Evolutionary conservation across 2,113 vertebrate genomes (phyloP).

Genomic region (Ia io): DNA sequence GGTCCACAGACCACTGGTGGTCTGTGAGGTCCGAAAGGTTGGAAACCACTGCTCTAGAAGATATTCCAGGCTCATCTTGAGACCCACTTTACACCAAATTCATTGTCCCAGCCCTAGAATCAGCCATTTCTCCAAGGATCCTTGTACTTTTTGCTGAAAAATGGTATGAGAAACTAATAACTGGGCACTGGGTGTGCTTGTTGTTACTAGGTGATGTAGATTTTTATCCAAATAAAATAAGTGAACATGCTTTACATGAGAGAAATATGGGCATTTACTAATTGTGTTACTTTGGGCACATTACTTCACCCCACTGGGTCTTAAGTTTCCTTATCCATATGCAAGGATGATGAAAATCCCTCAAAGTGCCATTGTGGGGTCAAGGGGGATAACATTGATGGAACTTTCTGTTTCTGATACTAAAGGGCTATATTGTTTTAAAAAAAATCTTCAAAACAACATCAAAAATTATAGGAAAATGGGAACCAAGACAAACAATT

Average conservation of each 20-base stretch:
- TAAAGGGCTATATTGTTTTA: not conserved
- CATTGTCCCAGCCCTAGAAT: not conserved
- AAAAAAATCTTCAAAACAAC: slow-evolving; percentile 2
- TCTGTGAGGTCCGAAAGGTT: too few relatives aligned
- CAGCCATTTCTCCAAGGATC: not conserved
- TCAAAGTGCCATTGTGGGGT: not conserved
- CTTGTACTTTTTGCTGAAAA: not conserved
- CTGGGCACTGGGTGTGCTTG: not conserved
- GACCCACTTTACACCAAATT: not conserved
- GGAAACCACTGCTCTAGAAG: not conserved
- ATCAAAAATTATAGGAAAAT: not conserved
- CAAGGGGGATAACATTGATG: not conserved
- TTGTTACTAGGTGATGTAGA: not conserved
- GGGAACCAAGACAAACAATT: not conserved
- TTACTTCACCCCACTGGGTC: too few relatives aligned
- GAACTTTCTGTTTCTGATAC: not conserved
- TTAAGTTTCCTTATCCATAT: not conserved
- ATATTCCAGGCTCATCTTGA: not conserved
- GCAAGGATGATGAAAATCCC: not conserved
- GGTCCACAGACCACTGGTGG: too few relatives aligned
- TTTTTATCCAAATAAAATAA: slow-evolving; percentile 16
- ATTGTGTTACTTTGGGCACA: not conserved
- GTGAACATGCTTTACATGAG: not conserved
- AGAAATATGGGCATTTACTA: not conserved
- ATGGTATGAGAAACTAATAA: not conserved